These are phyloP conservation scores for Ochotona princeps DNA, from an alignment of 2,113 vertebrate species.

Conservation along the genomic window DNA sequence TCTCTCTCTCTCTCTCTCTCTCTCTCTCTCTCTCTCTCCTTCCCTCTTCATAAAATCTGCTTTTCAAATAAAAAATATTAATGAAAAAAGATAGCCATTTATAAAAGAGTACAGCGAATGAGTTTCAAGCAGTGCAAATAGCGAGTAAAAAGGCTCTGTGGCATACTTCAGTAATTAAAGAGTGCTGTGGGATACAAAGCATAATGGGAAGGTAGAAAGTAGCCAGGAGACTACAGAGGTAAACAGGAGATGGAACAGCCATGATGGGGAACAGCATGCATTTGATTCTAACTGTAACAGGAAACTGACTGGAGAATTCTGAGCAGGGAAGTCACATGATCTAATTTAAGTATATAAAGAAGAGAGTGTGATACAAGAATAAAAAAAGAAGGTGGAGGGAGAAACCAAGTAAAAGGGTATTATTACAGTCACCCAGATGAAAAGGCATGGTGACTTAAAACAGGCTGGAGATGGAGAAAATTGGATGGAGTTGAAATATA, in stretches of 20 bases:
- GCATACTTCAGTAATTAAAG: slow-evolving; percentile 27
- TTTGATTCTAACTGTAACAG: not conserved
- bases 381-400: not conserved
- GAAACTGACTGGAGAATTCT: slow-evolving; percentile 1
- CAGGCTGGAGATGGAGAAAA: slow-evolving; percentile 28
- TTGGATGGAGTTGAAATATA: slow-evolving; percentile 1
- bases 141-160: not conserved
- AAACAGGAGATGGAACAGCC: slow-evolving; percentile 9
- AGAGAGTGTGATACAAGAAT: not conserved
- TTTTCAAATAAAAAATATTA: too few species aligned
- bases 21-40: too few species aligned
- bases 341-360: slow-evolving; percentile 17
- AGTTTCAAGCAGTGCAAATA: slow-evolving; percentile 33
- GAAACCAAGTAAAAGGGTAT: slow-evolving; percentile 3
- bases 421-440: not conserved
- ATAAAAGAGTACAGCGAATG: not conserved
- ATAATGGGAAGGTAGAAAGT: not conserved
- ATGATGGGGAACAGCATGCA: not conserved
- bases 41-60: too few species aligned
- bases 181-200: not conserved
- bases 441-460: slow-evolving; percentile 16
- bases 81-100: too few species aligned
- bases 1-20: too few species aligned
- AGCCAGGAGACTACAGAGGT: not conserved
- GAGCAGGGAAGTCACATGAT: not conserved